Base-by-base conservation (phyloP, 2,888 invertebrate genomes). In the Lacanobia wlatinum region DNA sequence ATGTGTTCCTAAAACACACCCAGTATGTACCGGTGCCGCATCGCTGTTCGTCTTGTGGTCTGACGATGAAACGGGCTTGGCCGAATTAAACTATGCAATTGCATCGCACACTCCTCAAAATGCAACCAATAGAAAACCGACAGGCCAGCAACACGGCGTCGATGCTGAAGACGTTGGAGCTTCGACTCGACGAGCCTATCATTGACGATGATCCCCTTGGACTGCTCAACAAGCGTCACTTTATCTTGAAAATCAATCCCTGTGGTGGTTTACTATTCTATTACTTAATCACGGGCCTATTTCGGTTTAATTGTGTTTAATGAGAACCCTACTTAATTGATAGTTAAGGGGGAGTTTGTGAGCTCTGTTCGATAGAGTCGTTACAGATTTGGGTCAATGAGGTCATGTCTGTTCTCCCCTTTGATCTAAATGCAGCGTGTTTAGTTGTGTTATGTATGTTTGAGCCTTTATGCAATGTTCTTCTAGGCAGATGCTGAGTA, bases 331-430 rank as follows among this genome's bases (percentile, higher is more conserved):
- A 78, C 40, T 69, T 66, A 78, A 64, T 43, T 38, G 10, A 65
- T 48, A 66, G 65, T 65, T 73, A 21, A 40, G 65, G 14, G 69
- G 21, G 12, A 34, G 12, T 55, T 76, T 14, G 61, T 8, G 50
- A 76, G 60, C 40, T 53, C 48, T 14, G 38, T 69, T 63, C 28
- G n/a, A 67, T 66, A 34, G 9, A 61, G 10, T 60, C 63, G 48
- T 70, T 53, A 81, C 56, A 81, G 55, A 80, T 82, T 60, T 82
- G 38, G 80, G 80, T 80, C 63, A 80, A 80, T 64, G 80, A 18
- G 80, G 80, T 82, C 80, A 73, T 23, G 43, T 34, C 14, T n/a
- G 34, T 21, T 23, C 14, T 50, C 46, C 28, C 23, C 16, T 63
- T 70, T 53, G 60, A 73, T 68, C 18, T 21, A 18, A 67, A 60